phyloP scores from a whole-genome alignment of 2,113 vertebrate species.

The Hystrix cristata region DNA sequence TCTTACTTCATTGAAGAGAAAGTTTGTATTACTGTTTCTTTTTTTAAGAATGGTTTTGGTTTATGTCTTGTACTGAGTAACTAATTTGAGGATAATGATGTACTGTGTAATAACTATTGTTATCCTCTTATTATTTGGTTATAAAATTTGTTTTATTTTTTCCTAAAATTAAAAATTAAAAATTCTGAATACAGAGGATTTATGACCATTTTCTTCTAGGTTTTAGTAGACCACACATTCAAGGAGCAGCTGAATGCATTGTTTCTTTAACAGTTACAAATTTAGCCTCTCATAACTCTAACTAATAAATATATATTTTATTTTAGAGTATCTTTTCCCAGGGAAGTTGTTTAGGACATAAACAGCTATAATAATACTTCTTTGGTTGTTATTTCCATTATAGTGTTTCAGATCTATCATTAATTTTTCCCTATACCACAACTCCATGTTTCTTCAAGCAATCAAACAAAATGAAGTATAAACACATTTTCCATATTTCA shows the following conservation, averaged over 20 bases:
- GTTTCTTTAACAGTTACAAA: background rate
- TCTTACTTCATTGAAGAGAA: background rate
- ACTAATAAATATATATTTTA: slow-evolving; percentile 7
- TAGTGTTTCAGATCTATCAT: slow-evolving; percentile 7
- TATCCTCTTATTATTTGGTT: background rate
- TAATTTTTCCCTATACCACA: background rate
- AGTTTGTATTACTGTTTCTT: background rate
- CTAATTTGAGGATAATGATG: background rate
- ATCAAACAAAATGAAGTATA: background rate
- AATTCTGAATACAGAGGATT: background rate
- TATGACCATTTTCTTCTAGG: background rate
- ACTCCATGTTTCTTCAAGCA: background rate
- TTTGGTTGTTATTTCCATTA: background rate
- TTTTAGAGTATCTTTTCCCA: background rate
- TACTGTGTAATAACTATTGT: background rate
- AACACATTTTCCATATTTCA: background rate
- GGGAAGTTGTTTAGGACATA: slow-evolving; percentile 6
- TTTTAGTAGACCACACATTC: slow-evolving; percentile 55
- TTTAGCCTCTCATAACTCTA: slow-evolving; percentile 12
- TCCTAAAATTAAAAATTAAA: background rate
- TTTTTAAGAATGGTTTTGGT: background rate
- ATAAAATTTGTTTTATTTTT: background rate
- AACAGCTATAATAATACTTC: background rate
- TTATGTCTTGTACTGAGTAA: background rate
- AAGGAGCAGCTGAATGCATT: slow-evolving; percentile 25